Evolutionary conservation across 2,888 invertebrate species (phyloP).

Genomic region (Abrostola tripartita): DNA sequence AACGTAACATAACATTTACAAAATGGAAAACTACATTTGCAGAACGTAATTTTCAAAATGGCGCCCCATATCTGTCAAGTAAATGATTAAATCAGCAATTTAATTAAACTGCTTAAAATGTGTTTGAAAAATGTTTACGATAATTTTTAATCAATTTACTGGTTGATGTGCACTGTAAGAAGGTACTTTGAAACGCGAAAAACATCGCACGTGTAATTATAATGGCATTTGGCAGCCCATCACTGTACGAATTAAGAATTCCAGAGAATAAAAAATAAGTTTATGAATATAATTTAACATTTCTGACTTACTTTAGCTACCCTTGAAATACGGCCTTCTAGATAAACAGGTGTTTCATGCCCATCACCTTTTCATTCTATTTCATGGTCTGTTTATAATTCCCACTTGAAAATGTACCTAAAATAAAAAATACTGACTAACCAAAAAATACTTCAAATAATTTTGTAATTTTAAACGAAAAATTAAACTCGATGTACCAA

Average conservation of each 20-base stretch:
- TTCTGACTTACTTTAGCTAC: slow-evolving; percentile 18
- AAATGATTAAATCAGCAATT: slow-evolving; percentile 18
- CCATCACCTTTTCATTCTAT: too few relatives aligned
- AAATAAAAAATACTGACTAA: background rate
- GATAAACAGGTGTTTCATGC: slow-evolving; percentile 13
- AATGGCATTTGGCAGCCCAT: slow-evolving; percentile 30
- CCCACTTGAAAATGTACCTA: background rate
- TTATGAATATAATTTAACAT: slow-evolving; percentile 23
- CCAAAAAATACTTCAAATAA: too few relatives aligned
- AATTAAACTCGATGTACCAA: slow-evolving; percentile 1
- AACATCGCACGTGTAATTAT: slow-evolving; percentile 30
- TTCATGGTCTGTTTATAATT: background rate
- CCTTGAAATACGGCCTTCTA: slow-evolving; percentile 5
- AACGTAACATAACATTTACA: too few relatives aligned
- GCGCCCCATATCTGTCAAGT: background rate
- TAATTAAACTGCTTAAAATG: slow-evolving; percentile 8
- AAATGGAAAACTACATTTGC: too few relatives aligned
- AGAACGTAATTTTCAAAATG: slow-evolving; percentile 7
- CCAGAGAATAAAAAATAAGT: slow-evolving; percentile 11
- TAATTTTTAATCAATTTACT: slow-evolving; percentile 45
- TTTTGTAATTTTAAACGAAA: too few relatives aligned
- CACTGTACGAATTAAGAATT: slow-evolving; percentile 17
- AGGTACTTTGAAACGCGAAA: slow-evolving; percentile 15
- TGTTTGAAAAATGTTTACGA: slow-evolving; percentile 26
- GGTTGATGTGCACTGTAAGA: slow-evolving; percentile 10